Conservation (phyloP, 2,113 vertebrate genomes). For the Aythya baeri region DNA sequence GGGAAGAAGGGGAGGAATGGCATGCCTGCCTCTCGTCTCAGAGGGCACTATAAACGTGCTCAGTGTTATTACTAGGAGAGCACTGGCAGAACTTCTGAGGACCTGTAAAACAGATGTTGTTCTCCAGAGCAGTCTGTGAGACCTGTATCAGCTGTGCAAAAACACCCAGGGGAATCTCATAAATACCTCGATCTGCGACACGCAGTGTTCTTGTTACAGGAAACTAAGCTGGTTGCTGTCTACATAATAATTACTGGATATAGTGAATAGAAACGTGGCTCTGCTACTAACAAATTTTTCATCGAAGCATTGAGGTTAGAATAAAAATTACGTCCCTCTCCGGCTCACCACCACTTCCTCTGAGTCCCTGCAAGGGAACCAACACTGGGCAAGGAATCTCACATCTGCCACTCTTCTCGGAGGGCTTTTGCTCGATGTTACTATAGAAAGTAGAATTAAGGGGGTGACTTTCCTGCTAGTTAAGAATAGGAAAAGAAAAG, state of each 20-base stretch:
- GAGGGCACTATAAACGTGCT: not conserved
- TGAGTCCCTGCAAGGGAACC: not conserved
- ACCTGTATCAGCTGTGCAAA: not conserved
- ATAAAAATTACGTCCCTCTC: not conserved
- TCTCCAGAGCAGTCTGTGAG: not conserved
- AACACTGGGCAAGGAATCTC: not conserved
- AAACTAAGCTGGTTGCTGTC: not conserved
- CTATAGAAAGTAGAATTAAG: not conserved
- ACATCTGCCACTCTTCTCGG: not conserved
- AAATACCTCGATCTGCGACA: not conserved
- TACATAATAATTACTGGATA: not conserved
- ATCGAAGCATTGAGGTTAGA: not conserved
- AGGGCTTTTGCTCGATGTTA: not conserved
- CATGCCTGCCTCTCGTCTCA: not conserved
- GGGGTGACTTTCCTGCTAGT: not conserved
- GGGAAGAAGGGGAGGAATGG: not conserved
- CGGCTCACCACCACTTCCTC: not conserved
- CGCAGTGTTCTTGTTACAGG: rapidly evolving
- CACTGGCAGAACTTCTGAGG: not conserved
- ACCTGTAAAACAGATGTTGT: not conserved
- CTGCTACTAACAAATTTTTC: not conserved
- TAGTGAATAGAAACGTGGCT: not conserved
- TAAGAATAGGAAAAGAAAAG: not conserved
- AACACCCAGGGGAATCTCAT: not conserved
- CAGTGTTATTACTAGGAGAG: not conserved